Percentiles rank a stretch among this genome's conserved stretches.
Conservation (phyloP, 1,140 invertebrate species). For the Dermatophagoides farinae region DNA sequence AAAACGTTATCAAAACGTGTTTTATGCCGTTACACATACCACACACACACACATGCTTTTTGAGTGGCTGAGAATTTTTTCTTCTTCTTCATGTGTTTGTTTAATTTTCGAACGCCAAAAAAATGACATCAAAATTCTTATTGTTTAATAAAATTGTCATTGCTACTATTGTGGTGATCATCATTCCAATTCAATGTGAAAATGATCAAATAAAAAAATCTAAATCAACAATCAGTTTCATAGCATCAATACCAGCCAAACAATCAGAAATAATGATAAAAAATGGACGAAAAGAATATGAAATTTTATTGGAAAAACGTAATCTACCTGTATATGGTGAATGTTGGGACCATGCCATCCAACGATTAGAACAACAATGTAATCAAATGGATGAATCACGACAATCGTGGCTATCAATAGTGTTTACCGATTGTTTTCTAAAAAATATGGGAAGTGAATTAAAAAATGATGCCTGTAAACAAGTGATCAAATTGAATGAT, state of each 20-base stretch:
- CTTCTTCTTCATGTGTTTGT: neutral
- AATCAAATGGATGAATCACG: slow-evolving; percentile 35
- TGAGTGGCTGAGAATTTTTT: no score
- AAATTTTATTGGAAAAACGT: neutral
- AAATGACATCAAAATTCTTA: neutral
- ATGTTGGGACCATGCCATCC: slow-evolving; percentile 39
- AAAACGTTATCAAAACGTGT: no score
- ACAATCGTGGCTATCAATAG: slow-evolving; percentile 37
- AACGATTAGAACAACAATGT: slow-evolving; percentile 34
- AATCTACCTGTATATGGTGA: slow-evolving; percentile 20
- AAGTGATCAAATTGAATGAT: no score
- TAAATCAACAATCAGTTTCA: neutral
- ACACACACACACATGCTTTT: no score
- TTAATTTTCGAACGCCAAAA: neutral
- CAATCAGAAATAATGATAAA: neutral
- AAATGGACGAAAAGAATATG: slow-evolving; percentile 2
- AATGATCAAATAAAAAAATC: neutral
- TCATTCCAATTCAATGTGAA: no score
- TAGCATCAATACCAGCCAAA: neutral
- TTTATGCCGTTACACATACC: no score
- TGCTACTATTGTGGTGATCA: no score
- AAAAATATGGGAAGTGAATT: slow-evolving; percentile 33
- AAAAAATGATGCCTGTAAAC: no score
- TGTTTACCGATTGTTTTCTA: slow-evolving; percentile 44
- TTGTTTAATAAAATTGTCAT: neutral